Evolutionary conservation across 2,797 vertebrate species (phyloP), one percentile per base, ranked within the genome.

Genomic region (Acomys russatus): DNA sequence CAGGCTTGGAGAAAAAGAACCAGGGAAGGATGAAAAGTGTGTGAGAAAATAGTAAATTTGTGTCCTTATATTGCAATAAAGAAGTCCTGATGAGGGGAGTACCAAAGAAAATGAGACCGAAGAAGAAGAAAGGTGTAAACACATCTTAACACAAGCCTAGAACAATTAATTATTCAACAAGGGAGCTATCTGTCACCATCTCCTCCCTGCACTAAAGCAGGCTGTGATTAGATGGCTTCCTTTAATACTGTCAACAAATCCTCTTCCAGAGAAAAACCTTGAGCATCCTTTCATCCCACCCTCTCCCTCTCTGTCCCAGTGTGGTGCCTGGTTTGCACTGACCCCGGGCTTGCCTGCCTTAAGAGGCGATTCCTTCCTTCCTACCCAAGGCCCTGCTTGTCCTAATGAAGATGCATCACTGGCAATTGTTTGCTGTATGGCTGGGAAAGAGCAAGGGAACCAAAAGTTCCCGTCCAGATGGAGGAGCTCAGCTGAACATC

Each of bases 401-500:
- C 79, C 83, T 97, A 94, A 88, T 92, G 63, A 97, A 97, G 92
- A 88, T 28, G 70, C 61, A 95, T 90, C 38, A 0, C 64, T 95
- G 70, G 59, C 61, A 74, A 61, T 92, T 84, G 88, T 89, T 96
- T 90, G 77, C 80, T 56, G 25, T 51, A 49, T 22, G 35, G 64
- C 76, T 97, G 71, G 59, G 93, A 94, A 3, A 92, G 64, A 91
- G 33, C 54, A 54, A 85, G 28, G 92, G 87, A 84, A 73, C 83
- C 70, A 64, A 93, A 14, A 6, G 92, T 49, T 78, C 38, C 83
- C 61, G 59, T 98, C 92, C 92, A 97, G 94, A 96, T 91, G 80
- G 97, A 90, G 87, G 59, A 96, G 96, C 88, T 96, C 64, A 96
- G 85, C 30, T 22, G 91, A 98, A 97, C 61, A 91, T 90, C 97